These are phyloP conservation scores for Cladopsammia gracilis DNA, from an alignment of 64 coral and sea anemone species.

Conservation along the genomic window DNA sequence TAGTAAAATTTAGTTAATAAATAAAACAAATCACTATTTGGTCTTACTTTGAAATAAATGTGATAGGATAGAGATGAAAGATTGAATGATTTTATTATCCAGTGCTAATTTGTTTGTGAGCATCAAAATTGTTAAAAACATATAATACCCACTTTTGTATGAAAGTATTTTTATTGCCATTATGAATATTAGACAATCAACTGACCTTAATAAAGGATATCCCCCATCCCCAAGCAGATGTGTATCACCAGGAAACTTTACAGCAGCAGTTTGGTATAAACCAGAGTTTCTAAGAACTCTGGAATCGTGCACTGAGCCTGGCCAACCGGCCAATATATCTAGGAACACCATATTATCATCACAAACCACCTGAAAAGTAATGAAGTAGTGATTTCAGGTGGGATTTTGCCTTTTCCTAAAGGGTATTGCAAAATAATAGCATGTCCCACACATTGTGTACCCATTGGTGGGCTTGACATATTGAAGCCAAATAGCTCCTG, in stretches of 20 bases:
- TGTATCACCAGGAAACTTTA: constrained; percentile 45
- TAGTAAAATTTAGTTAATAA: too few relatives aligned
- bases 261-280: not conserved
- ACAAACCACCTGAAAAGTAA: too few relatives aligned
- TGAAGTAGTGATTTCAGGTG: not conserved
- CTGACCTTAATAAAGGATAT: constrained; percentile 29
- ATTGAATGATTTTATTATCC: too few relatives aligned
- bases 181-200: too few relatives aligned
- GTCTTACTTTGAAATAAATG: too few relatives aligned
- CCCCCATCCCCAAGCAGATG: constrained; percentile 50
- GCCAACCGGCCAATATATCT: constrained; percentile 27
- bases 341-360: constrained; percentile 27
- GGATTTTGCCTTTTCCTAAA: not conserved
- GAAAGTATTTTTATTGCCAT: not conserved
- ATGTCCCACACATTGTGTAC: too few relatives aligned
- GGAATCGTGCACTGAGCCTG: constrained; percentile 51
- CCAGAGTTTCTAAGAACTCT: constrained; percentile 22
- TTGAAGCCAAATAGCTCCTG: not conserved
- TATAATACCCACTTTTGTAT: too few relatives aligned
- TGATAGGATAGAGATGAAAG: too few relatives aligned
- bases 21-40: too few relatives aligned
- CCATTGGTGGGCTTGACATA: not conserved
- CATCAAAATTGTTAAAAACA: too few relatives aligned
- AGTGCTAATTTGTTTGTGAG: too few relatives aligned
- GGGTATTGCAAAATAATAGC: not conserved